These are phyloP conservation scores for Xenentodon cancila DNA, from an alignment of 2,797 vertebrate genomes.

Conservation along the genomic window DNA sequence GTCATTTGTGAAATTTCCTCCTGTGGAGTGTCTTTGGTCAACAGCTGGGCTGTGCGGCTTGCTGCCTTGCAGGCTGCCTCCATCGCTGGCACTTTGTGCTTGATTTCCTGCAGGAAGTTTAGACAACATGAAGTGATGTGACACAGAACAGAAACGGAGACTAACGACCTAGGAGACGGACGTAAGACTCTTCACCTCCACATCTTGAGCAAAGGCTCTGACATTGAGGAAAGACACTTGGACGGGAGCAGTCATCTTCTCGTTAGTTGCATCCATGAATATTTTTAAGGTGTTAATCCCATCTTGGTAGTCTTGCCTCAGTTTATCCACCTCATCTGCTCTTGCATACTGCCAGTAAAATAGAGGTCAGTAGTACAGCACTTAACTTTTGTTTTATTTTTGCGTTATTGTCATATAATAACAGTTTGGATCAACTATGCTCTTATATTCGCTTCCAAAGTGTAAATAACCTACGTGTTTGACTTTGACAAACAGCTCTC, in stretches of 20 bases:
- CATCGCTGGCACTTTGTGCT: constrained; percentile 91
- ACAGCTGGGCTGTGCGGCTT: constrained; percentile 88
- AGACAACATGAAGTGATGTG: not conserved
- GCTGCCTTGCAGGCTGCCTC: constrained; percentile 92
- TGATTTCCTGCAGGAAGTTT: constrained; percentile 83
- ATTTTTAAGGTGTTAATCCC: constrained; percentile 85
- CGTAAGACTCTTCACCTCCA: constrained; percentile 83
- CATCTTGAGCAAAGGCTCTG: constrained; percentile 90
- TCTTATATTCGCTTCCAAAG: no score
- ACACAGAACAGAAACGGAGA: not conserved
- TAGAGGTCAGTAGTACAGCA: not conserved
- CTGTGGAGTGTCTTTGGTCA: constrained; percentile 92
- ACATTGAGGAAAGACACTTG: constrained; percentile 94
- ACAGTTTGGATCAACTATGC: no score
- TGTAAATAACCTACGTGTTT: constrained; percentile 85
- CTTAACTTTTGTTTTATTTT: no score
- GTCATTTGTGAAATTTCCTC: constrained; percentile 91
- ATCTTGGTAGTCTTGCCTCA: constrained; percentile 91
- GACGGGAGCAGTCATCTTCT: constrained; percentile 86
- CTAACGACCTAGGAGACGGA: not conserved
- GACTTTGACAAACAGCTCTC: constrained; percentile 97
- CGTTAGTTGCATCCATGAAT: constrained; percentile 88
- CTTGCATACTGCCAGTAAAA: constrained; percentile 87
- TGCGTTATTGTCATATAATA: no score
- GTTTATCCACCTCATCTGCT: constrained; percentile 93